Conservation (phyloP, 2,113 vertebrate species). For the Pachypanchax playfairii region DNA sequence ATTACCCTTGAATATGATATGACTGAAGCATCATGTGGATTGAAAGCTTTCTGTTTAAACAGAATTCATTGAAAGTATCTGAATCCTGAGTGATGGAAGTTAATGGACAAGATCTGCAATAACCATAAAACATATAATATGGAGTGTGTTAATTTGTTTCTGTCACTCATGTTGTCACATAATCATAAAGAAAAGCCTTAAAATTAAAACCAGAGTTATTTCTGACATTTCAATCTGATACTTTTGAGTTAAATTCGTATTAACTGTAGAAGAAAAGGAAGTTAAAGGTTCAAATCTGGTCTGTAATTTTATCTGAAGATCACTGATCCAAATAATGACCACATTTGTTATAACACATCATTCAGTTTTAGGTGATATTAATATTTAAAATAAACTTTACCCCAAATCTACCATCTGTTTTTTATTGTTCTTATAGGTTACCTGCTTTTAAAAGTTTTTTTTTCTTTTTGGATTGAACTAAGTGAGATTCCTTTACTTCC, state of each 20-base stretch:
- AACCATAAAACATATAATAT: not conserved
- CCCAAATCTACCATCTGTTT: no score
- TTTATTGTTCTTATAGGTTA: not conserved
- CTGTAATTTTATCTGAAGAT: no score
- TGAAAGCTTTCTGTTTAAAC: slow-evolving; percentile 27
- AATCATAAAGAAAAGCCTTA: not conserved
- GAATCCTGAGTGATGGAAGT: slow-evolving; percentile 4
- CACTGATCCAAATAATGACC: no score
- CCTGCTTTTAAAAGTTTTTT: not conserved
- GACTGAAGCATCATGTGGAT: not conserved
- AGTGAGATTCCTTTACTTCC: not conserved
- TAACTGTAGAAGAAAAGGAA: no score
- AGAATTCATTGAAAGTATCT: slow-evolving; percentile 5
- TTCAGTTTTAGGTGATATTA: no score
- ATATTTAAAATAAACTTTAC: no score
- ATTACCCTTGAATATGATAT: slow-evolving; percentile 23
- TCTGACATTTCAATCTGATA: not conserved
- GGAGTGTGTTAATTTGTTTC: not conserved
- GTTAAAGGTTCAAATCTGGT: no score
- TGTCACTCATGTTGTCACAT: not conserved
- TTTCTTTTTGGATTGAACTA: not conserved
- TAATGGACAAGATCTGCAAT: not conserved
- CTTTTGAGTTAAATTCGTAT: no score
- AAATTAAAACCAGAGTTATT: not conserved
- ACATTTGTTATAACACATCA: no score